Evolutionary conservation across 2,113 vertebrate species (phyloP).

Genomic region (Piaya cayana): DNA sequence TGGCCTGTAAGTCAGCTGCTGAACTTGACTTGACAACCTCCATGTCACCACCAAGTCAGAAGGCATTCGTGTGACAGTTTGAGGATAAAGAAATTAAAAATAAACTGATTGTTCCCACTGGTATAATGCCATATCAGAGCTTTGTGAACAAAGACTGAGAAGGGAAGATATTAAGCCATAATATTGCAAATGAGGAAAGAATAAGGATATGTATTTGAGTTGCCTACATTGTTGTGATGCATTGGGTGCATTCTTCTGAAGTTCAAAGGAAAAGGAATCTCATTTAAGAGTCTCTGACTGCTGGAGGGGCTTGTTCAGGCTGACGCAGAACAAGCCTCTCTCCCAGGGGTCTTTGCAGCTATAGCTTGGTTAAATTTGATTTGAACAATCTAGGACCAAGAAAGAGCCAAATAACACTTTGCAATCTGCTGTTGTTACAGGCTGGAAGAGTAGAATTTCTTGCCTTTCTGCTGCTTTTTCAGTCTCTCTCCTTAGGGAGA

Average conservation of each 20-base stretch:
- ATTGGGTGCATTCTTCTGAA: background rate
- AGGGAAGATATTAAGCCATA: background rate
- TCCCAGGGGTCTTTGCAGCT: background rate
- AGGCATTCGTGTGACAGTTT: background rate
- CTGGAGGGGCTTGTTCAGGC: background rate
- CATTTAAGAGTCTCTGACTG: background rate
- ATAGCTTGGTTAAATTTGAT: background rate
- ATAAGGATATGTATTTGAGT: background rate
- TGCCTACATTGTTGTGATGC: background rate
- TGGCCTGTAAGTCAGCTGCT: slow-evolving; percentile 35
- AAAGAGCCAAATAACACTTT: background rate
- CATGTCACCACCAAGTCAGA: background rate
- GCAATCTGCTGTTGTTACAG: background rate
- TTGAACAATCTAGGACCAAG: background rate
- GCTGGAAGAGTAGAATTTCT: background rate
- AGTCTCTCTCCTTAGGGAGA: background rate
- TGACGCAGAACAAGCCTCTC: background rate
- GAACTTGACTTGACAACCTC: slow-evolving; percentile 39
- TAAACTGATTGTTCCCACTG: background rate
- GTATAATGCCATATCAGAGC: background rate
- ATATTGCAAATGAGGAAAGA: background rate
- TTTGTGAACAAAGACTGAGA: background rate
- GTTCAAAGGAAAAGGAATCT: background rate
- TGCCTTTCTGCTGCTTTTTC: background rate
- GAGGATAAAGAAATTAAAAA: slow-evolving; percentile 26